Conservation (phyloP, 2,113 vertebrate species). For the Amphiprion ocellaris region DNA sequence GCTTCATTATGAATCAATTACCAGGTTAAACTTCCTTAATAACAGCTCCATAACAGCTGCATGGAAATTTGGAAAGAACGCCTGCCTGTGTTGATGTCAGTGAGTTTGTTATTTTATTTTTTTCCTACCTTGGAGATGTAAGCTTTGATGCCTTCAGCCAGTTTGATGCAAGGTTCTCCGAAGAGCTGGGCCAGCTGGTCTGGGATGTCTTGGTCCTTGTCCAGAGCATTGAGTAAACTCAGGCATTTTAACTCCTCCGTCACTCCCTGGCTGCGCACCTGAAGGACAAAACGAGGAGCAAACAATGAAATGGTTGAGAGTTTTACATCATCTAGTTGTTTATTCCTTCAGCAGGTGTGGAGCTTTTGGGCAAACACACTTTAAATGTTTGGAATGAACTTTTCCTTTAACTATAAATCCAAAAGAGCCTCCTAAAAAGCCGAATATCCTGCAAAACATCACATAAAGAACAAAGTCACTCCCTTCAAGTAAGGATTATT, state of each 20-base stretch:
- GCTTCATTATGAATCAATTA: not conserved
- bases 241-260: slow-evolving; percentile 89
- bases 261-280: slow-evolving; percentile 87
- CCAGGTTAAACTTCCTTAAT: not conserved
- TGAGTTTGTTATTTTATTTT: not conserved
- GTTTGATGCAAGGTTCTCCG: slow-evolving; percentile 87
- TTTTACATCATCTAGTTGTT: too few species aligned
- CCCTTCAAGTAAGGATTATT: not conserved
- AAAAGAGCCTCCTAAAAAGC: too few species aligned
- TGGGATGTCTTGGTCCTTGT: slow-evolving; percentile 84
- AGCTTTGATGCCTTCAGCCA: slow-evolving; percentile 89
- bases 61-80: not conserved
- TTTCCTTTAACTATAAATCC: too few species aligned
- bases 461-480: too few species aligned
- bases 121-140: slow-evolving; percentile 88
- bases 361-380: too few species aligned
- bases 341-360: too few species aligned
- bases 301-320: not conserved
- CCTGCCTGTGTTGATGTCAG: too few species aligned
- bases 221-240: slow-evolving; percentile 86
- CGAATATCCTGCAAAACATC: too few species aligned
- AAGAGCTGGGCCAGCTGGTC: slow-evolving; percentile 87
- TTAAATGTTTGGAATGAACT: too few species aligned
- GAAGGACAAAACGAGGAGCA: not conserved
- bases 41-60: not conserved